A percentile compares a stretch with the other conserved stretches of the same genome.
phyloP scores from a whole-genome alignment of 2,888 invertebrate genomes.

The Pollenia griseotomentosa region DNA sequence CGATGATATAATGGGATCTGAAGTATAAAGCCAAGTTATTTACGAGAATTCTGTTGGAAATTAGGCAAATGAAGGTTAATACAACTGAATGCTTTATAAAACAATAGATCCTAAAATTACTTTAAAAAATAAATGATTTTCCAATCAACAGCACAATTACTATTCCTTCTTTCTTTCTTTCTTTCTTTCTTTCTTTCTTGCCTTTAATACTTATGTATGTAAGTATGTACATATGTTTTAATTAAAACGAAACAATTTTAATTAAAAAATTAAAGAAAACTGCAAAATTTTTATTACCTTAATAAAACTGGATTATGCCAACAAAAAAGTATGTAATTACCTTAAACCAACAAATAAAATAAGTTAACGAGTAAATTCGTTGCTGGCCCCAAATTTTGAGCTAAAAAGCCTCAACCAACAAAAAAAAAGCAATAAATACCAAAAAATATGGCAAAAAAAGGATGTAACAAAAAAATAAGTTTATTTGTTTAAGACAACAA shows the following conservation, averaged over 20 bases:
- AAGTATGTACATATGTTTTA: neutral
- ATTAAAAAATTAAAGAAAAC: constrained; percentile 31
- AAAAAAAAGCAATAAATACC: constrained; percentile 20
- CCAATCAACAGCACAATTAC: neutral
- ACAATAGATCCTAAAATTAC: too few species aligned
- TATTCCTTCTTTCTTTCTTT: neutral
- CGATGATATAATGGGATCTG: too few species aligned
- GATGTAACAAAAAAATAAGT: constrained; percentile 22
- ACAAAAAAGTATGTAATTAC: constrained; percentile 33
- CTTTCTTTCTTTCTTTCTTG: neutral
- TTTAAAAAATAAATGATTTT: neutral
- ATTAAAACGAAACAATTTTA: constrained; percentile 34
- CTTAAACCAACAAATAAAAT: constrained; percentile 31
- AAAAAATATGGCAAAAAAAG: constrained; percentile 45
- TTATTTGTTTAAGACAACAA: constrained; percentile 51
- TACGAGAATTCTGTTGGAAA: too few species aligned
- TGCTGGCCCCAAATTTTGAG: constrained; percentile 1
- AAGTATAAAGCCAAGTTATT: too few species aligned
- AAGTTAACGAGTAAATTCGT: constrained; percentile 29
- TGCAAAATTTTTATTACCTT: constrained; percentile 35
- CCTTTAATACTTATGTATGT: too few species aligned
- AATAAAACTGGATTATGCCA: constrained; percentile 42
- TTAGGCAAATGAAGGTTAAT: too few species aligned
- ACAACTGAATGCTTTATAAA: neutral
- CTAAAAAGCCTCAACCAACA: constrained; percentile 1